A percentile compares a stretch with the other conserved stretches of the same genome.
These are phyloP conservation scores for Crotalus helleri DNA, from an alignment of 2,113 vertebrate genomes.

Conservation along the genomic window DNA sequence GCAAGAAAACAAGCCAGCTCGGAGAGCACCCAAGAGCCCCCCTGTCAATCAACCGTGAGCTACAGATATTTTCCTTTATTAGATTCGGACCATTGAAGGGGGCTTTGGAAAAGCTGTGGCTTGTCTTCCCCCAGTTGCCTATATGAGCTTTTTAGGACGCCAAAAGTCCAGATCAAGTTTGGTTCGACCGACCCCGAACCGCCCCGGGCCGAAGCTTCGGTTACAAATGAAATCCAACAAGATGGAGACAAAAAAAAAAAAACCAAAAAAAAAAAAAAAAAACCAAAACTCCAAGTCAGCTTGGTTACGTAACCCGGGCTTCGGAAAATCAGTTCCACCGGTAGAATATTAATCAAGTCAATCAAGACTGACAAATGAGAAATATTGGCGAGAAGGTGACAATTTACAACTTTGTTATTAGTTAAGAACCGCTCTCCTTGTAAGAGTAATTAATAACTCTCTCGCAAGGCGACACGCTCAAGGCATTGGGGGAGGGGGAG, in stretches of 20 bases:
- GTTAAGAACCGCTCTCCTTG: constrained; percentile 74
- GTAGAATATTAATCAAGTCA: constrained; percentile 73
- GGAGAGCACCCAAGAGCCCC: neutral
- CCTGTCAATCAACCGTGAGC: neutral
- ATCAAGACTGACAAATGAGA: constrained; percentile 76
- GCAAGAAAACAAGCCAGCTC: no score
- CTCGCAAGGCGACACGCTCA: constrained; percentile 64
- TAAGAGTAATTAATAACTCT: constrained; percentile 76
- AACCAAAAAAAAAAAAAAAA: no score
- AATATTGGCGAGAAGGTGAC: constrained; percentile 72
- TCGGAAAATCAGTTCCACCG: constrained; percentile 66
- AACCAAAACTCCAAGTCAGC: constrained; percentile 13
- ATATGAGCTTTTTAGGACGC: neutral
- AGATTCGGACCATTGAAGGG: neutral
- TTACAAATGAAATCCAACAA: neutral
- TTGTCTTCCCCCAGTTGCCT: neutral
- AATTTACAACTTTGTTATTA: constrained; percentile 82
- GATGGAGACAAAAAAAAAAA: neutral
- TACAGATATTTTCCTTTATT: neutral
- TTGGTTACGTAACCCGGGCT: constrained; percentile 51
- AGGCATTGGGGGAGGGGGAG: constrained; percentile 51
- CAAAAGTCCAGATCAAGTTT: neutral
- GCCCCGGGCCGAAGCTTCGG: neutral
- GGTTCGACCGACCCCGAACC: neutral
- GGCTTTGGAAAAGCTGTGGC: neutral